These are phyloP conservation scores for Raja brachyura DNA, from an alignment of 2,113 vertebrate species.

Conservation along the genomic window DNA sequence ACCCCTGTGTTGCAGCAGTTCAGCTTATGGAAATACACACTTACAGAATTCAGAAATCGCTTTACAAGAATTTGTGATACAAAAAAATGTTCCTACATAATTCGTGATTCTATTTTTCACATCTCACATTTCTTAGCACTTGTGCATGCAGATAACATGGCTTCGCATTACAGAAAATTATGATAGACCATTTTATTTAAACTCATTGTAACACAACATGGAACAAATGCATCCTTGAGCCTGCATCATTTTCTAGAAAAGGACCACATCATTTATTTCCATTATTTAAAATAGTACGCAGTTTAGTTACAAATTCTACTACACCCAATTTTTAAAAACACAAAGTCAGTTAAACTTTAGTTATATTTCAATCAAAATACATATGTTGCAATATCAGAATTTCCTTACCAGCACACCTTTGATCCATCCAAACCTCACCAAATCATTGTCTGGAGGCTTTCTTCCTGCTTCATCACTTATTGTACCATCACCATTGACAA, in stretches of 20 bases:
- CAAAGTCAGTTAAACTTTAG: neutral
- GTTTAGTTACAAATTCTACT: neutral
- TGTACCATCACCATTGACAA: constrained; percentile 62
- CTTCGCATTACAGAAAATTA: too few species aligned
- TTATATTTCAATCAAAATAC: neutral
- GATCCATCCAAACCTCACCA: constrained; percentile 93
- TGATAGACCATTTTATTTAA: neutral
- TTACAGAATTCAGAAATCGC: too few species aligned
- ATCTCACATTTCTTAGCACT: too few species aligned
- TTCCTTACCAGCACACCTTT: constrained; percentile 92
- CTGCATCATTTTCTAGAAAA: neutral
- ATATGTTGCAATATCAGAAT: neutral
- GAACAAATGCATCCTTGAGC: neutral
- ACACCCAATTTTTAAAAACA: neutral
- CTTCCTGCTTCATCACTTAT: constrained; percentile 62
- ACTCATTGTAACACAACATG: neutral
- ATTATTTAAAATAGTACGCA: neutral
- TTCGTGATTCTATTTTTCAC: too few species aligned
- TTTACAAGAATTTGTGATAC: too few species aligned
- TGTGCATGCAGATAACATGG: too few species aligned
- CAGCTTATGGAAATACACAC: too few species aligned
- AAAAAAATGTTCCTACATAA: too few species aligned
- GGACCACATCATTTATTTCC: neutral
- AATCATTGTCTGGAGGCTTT: constrained; percentile 58
- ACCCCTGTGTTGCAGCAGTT: too few species aligned